phyloP scores from a whole-genome alignment of 2,113 vertebrate species.

The Pandion haliaetus region DNA sequence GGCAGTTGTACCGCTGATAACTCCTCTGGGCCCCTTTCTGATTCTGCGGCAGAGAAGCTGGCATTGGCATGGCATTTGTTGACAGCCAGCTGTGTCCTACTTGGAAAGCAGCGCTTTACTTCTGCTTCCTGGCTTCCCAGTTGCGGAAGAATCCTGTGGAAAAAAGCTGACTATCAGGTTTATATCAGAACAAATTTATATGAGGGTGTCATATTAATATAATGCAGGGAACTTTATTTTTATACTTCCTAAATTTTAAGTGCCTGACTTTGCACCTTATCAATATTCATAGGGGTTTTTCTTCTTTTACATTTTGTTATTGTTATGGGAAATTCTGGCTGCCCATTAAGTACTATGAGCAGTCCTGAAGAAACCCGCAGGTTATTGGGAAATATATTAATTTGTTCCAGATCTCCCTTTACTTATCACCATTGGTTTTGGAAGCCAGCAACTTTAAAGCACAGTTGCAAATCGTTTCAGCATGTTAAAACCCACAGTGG shows the following conservation, averaged over 20 bases:
- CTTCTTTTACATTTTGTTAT: constrained; percentile 11
- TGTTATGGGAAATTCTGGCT: neutral
- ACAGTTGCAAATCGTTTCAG: constrained; percentile 11
- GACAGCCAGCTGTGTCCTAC: neutral
- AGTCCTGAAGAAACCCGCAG: neutral
- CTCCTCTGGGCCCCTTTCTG: neutral
- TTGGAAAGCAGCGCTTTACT: neutral
- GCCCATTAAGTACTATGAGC: neutral
- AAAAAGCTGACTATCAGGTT: neutral
- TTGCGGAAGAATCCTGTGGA: neutral
- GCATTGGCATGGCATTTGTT: neutral
- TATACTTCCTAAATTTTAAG: neutral
- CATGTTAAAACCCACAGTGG: neutral
- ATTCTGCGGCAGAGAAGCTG: neutral
- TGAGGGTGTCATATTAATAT: neutral
- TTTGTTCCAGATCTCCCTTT: constrained; percentile 33
- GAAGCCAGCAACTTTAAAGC: constrained; percentile 16
- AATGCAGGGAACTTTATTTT: neutral
- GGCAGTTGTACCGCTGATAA: neutral
- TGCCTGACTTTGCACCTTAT: neutral
- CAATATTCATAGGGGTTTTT: neutral
- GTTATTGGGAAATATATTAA: constrained; percentile 40
- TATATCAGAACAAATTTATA: neutral
- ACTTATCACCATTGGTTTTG: constrained; percentile 22
- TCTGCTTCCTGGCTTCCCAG: neutral